Evolutionary conservation across 2,113 vertebrate species (phyloP), one percentile per base, ranked within the genome.

Genomic region (Nanorana parkeri): DNA sequence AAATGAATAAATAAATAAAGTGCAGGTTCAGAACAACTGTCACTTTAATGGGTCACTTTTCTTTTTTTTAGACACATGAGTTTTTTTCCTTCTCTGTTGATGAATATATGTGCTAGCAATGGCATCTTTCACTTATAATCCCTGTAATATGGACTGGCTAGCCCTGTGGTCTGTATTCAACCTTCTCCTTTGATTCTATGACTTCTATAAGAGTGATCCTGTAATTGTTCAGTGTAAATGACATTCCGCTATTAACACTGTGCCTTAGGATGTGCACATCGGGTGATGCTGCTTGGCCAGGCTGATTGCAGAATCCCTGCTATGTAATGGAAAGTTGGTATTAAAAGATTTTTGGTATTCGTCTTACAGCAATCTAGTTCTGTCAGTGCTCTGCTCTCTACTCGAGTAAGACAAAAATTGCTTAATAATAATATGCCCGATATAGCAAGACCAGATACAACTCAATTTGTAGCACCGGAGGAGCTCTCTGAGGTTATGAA

Each of bases 341-440:
- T n/a, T 0, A 36, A 32, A 64, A 29, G 68, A 72, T 56, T 72
- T 63, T 63, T 23, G 47, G 56, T 36, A 80, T 80, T 63, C 64
- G 51, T 56, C 77, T 67, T 52, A 20, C 54, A 29, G 41, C 60
- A 81, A 65, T 73, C 36, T 81, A 21, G 79, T 64, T 23, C 68
- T 73, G 79, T 72, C 79, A 65, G 13, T 58, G 28, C 7, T 68
- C 64, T 58, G 78, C 58, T 72, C 68, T 26, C 32, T n/a, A 28
- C 68, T 52, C 56, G 64, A 55, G 79, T 32, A 81, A 55, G 79
- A 65, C 79, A 65, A 73, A 80, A 81, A 73, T 73, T 81, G 79
- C 55, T 71, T 65, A 65, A 64, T 61, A 63, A 80, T 68, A 73
- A 55, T 58, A 64, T 55, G 60, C 24, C 17, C 26, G 61, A 54